Evolutionary conservation across 2,113 vertebrate species (phyloP).

Genomic region (Neolamprologus brichardi): DNA sequence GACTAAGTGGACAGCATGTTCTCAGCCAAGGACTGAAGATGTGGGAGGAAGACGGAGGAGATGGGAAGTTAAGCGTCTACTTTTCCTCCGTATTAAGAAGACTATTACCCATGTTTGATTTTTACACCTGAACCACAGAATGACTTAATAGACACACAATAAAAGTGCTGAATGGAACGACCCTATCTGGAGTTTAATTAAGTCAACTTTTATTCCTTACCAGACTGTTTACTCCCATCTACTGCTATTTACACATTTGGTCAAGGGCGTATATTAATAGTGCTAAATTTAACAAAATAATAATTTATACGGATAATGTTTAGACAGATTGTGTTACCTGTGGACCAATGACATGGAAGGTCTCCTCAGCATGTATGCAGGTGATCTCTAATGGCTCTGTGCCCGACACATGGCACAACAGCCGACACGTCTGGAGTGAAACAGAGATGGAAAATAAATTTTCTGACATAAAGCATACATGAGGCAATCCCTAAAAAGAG

Average conservation of each 20-base stretch:
- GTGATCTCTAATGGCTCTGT: constrained; percentile 95
- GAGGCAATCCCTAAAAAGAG: not conserved
- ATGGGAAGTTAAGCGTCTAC: constrained; percentile 1
- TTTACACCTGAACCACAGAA: not conserved
- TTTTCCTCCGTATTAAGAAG: not conserved
- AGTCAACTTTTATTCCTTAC: not conserved
- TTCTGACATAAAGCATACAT: not conserved
- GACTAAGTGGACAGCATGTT: constrained; percentile 9
- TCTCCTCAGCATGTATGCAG: constrained; percentile 93
- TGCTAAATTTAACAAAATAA: not conserved
- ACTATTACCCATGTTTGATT: not conserved
- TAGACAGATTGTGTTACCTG: constrained; percentile 76
- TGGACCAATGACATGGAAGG: constrained; percentile 93
- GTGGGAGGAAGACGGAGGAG: not conserved
- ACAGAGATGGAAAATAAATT: not conserved
- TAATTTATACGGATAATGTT: not conserved
- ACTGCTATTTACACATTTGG: not conserved
- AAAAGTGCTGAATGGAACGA: not conserved
- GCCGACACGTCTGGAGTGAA: constrained; percentile 78
- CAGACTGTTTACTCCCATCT: not conserved
- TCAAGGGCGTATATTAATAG: not conserved
- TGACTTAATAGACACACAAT: not conserved
- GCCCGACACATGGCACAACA: constrained; percentile 92
- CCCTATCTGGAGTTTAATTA: not conserved
- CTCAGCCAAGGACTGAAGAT: not conserved